Evolutionary conservation across 2,113 vertebrate genomes (phyloP).

Genomic region (Cynopterus brachyotis): DNA sequence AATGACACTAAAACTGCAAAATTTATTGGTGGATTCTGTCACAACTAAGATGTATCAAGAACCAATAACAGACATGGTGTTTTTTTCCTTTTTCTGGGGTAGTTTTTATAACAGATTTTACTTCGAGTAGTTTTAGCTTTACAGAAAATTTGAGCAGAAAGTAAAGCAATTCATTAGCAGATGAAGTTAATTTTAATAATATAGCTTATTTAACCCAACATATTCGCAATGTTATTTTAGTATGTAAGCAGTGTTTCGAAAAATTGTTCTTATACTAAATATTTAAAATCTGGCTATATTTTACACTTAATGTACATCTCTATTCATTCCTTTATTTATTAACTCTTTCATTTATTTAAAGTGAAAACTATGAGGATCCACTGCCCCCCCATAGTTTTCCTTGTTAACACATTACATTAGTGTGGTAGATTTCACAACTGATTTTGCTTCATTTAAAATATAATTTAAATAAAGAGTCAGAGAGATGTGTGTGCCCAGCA

Average conservation of each 20-base stretch:
- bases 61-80: not conserved
- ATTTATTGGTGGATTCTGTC: not conserved
- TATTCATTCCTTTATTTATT: not conserved
- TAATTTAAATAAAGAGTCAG: not conserved
- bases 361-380: too few relatives aligned
- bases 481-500: not conserved
- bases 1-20: not conserved
- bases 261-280: not conserved
- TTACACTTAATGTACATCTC: not conserved
- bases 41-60: constrained; percentile 38
- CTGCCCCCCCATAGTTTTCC: not conserved
- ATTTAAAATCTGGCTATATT: not conserved
- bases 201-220: not conserved
- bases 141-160: not conserved
- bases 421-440: not conserved
- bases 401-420: not conserved
- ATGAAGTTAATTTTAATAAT: constrained; percentile 8
- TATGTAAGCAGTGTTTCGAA: not conserved
- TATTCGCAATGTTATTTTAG: not conserved
- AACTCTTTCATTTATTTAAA: not conserved
- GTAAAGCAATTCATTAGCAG: not conserved
- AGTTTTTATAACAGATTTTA: not conserved
- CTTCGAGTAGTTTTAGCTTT: not conserved
- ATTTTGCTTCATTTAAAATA: not conserved
- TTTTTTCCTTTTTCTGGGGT: not conserved